Conservation (phyloP, 2,888 invertebrate species). For the Agrilus biguttatus region DNA sequence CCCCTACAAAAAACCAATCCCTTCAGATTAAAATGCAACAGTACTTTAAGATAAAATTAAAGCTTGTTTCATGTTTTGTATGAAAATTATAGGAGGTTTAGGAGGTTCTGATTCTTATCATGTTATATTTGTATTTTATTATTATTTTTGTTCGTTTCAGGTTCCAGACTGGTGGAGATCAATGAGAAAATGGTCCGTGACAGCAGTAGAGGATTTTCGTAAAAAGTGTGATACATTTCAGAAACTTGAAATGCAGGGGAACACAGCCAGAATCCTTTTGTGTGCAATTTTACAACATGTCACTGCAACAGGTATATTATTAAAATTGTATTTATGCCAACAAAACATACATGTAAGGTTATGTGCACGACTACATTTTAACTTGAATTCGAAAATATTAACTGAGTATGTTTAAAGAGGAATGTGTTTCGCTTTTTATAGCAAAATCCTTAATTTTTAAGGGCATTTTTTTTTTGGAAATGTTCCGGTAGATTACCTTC, state of each 20-base stretch:
- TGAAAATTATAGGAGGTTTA: too few relatives aligned
- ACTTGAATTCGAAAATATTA: not conserved
- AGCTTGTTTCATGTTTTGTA: too few relatives aligned
- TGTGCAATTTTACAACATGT: constrained; percentile 13
- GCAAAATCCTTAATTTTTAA: too few relatives aligned
- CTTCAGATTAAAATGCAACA: too few relatives aligned
- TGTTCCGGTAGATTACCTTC: too few relatives aligned
- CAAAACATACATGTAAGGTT: not conserved
- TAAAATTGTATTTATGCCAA: constrained; percentile 1
- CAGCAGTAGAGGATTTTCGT: constrained; percentile 21
- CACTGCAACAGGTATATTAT: constrained; percentile 13
- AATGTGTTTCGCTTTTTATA: too few relatives aligned
- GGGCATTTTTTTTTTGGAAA: too few relatives aligned
- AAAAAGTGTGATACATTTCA: constrained; percentile 24
- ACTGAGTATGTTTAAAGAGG: not conserved
- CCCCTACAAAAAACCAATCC: too few relatives aligned
- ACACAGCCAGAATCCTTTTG: constrained; percentile 10
- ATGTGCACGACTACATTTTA: too few relatives aligned
- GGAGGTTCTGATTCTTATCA: too few relatives aligned
- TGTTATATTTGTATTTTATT: too few relatives aligned
- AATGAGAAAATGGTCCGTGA: constrained; percentile 22
- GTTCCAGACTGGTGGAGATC: constrained; percentile 26
- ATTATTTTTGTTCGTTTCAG: constrained; percentile 14
- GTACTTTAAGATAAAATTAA: too few relatives aligned
- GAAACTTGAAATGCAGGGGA: constrained; percentile 12